Conservation (phyloP, 2,888 invertebrate genomes). For the Sussaba pulchella region DNA sequence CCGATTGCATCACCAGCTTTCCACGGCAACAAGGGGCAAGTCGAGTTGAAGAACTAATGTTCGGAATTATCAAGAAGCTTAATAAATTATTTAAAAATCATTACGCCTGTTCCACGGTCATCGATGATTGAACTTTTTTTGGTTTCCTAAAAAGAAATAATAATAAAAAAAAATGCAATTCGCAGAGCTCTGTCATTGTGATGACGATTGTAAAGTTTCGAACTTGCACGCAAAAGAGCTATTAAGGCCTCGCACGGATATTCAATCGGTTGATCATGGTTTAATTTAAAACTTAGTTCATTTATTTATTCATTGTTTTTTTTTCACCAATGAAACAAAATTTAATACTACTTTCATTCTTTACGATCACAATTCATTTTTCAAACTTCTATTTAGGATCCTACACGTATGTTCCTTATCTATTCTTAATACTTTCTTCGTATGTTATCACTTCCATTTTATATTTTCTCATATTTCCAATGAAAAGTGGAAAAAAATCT, state of each 20-base stretch:
- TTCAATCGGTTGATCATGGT: slow-evolving; percentile 26
- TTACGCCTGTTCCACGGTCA: slow-evolving; percentile 30
- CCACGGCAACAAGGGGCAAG: not conserved
- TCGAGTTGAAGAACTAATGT: slow-evolving; percentile 12
- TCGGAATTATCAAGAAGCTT: not conserved
- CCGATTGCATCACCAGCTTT: not conserved
- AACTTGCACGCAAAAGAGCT: slow-evolving; percentile 63
- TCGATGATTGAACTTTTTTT: not conserved
- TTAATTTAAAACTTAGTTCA: slow-evolving; percentile 50
- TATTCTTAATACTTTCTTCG: slow-evolving; percentile 62
- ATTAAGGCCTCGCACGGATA: slow-evolving; percentile 67
- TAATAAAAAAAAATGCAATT: not conserved
- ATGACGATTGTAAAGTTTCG: slow-evolving; percentile 63
- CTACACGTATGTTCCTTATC: not conserved
- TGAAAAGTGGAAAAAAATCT: slow-evolving; percentile 1
- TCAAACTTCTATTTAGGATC: slow-evolving; percentile 50
- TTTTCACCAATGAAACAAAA: slow-evolving; percentile 41
- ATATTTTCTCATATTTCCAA: slow-evolving; percentile 38
- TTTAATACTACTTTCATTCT: slow-evolving; percentile 53
- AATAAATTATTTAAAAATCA: not conserved
- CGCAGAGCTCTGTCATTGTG: slow-evolving; percentile 39
- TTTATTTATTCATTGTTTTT: slow-evolving; percentile 9
- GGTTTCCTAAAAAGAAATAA: not conserved
- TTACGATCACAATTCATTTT: slow-evolving; percentile 48
- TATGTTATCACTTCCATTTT: slow-evolving; percentile 36